Evolutionary conservation across 2,113 vertebrate genomes (phyloP).

Genomic region (Myotis brandtii): DNA sequence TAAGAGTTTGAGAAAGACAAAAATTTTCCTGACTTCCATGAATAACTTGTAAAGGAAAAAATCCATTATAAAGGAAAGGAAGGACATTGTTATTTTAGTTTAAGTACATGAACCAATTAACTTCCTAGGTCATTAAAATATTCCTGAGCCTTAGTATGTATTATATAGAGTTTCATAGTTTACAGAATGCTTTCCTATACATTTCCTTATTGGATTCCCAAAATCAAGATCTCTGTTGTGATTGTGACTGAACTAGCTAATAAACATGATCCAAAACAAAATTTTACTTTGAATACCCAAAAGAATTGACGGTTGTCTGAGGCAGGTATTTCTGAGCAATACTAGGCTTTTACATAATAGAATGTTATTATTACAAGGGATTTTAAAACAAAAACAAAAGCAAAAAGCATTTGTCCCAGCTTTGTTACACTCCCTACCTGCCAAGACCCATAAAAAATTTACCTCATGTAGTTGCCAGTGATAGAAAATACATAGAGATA

Average conservation of each 20-base stretch:
- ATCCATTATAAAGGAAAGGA: not conserved
- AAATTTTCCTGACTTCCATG: not conserved
- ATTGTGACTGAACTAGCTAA: slow-evolving; percentile 4
- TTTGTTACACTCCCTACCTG: not conserved
- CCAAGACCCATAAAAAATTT: not conserved
- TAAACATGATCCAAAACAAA: not conserved
- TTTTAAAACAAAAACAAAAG: not conserved
- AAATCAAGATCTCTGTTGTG: slow-evolving; percentile 21
- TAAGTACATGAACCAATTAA: not conserved
- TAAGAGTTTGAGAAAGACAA: not conserved
- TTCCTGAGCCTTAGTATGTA: not conserved
- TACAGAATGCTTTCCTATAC: not conserved
- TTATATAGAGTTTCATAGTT: not conserved
- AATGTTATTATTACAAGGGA: not conserved
- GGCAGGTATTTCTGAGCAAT: not conserved
- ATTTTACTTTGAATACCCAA: not conserved
- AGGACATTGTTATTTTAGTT: not conserved
- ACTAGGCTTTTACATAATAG: not conserved
- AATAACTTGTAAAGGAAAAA: not conserved
- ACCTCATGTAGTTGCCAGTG: not conserved
- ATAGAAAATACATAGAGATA: not conserved
- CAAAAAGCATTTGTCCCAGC: not conserved
- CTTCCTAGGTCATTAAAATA: not conserved
- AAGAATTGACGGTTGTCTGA: not conserved
- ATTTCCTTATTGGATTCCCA: not conserved